Base-by-base conservation (phyloP, 2,888 invertebrate genomes). In the Priocnemis perturbator region DNA sequence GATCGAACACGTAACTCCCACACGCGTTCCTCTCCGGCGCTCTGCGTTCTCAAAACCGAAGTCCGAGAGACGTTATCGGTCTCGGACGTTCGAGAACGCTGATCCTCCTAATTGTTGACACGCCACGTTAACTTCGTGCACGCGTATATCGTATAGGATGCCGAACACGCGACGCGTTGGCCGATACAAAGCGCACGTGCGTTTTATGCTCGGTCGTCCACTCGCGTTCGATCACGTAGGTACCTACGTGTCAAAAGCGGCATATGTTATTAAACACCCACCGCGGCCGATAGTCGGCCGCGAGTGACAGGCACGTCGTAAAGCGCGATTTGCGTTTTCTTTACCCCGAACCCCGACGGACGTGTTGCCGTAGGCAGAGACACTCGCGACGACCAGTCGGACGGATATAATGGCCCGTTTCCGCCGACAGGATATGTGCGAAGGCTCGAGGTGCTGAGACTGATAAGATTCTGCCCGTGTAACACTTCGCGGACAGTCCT, bases 71-170 rank as follows among this genome's bases (percentile, higher is more conserved):
- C 81, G 79, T 84, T 87, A 86, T 86, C 86, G 81, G 76, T 69
- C 53, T 55, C 76, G 83, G 81, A 83, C 81, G 83, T 84, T 85
- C 82, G 74, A 81, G 72, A 78, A 79, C 76, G 80, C 81, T 84
- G 83, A 86, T 86, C 82, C 85, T 82, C 83, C 86, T 87, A 87
- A 87, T 87, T 87, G 86, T 87, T 83, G 85, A 85, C 87, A 85
- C 82, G 81, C 78, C 73, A 77, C 77, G 68, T 77, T 77, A 80
- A 9, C 81, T 11, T 37, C 37, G 37, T 11, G 37, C 37, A 2
- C 37, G 7, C 37, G 37, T 11, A 37, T 58, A 58, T n/a, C 58
- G 37, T 15, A n/a, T 17, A 5, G 5, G 20, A 20, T 50, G 4
- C 1, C 17, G 50, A 17, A 20, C 19, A 50, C 50, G 50, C 11